Base-by-base conservation (phyloP, 2,888 invertebrate genomes). In the Dryobotodes eremita region DNA sequence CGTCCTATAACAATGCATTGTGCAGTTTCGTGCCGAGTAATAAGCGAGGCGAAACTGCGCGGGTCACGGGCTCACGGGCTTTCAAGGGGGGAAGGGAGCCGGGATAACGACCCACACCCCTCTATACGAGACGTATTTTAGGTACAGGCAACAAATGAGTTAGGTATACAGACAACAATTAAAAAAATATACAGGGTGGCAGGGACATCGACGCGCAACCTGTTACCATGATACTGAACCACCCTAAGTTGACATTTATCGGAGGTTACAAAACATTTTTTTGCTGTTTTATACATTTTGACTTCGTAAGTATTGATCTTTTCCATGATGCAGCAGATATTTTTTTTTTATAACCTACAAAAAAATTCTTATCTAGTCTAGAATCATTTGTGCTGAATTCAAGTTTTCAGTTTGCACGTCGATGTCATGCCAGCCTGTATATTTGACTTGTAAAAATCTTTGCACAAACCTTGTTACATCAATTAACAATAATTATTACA, bases 1-100 rank as follows among this genome's bases (percentile, higher is more conserved):
- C 71, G 57, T 57, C 50, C 75, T 74, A 71, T 81, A 79, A 78
- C 72, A 80, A 84, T 85, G 88, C 84, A 88, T 80, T 80, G 79
- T 84, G 84, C 84, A 84, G 77, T 83, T 76, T 79, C 69, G 74
- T 84, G 77, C 79, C 79, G 61, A 79, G 76, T 68, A 69, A 79
- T 75, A 79, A 80, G 71, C 68, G 82, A 71, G 75, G 73, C 79
- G 71, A 83, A 82, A 83, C 73, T 46, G 78, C 50, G n/a, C 79
- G 77, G 81, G 86, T 88, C 84, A 86, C 80, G 84, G 80, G 76
- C 78, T 88, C 80, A 82, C 77, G 83, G 72, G 77, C 70, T 80
- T 48, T 73, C 42, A 82, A 75, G 86, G 88, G 75, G 69, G 57
- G 31, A n/a, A 42, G 79, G 85, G 85, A 65, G 42, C 55, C 36